Conservation (phyloP, 2,113 vertebrate genomes). For the Apteryx owenii region DNA sequence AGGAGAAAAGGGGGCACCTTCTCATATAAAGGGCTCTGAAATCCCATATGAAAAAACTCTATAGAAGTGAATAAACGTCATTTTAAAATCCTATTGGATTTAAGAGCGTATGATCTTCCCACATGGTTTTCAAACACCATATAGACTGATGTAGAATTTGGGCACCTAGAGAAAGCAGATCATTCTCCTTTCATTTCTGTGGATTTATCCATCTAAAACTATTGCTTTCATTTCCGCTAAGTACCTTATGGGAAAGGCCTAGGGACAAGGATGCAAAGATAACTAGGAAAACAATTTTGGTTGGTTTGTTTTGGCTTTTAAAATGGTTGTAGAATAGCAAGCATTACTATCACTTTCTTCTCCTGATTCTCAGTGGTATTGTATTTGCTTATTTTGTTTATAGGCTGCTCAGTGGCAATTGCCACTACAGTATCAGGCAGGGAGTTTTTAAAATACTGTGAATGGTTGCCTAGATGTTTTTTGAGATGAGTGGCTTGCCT, state of each 20-base stretch:
- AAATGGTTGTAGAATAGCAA: neutral
- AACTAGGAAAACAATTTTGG: neutral
- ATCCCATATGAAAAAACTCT: conserved; percentile 29
- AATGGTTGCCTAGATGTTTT: conserved; percentile 14
- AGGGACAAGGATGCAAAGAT: conserved; percentile 5
- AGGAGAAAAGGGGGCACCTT: conserved; percentile 31
- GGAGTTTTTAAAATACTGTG: conserved; percentile 1
- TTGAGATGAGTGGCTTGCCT: neutral
- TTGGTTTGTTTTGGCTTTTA: neutral
- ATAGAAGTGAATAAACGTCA: conserved; percentile 38
- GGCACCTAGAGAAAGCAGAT: conserved; percentile 31
- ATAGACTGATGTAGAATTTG: neutral
- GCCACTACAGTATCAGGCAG: neutral
- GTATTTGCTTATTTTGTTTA: conserved; percentile 7
- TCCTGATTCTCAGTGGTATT: neutral
- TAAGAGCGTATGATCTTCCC: conserved; percentile 39
- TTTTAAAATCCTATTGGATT: conserved; percentile 55
- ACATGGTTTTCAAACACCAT: conserved; percentile 17
- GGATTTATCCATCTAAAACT: conserved; percentile 30
- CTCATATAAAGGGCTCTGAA: conserved; percentile 36
- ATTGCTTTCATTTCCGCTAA: conserved; percentile 25
- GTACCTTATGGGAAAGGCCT: conserved; percentile 7
- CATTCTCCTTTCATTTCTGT: conserved; percentile 12
- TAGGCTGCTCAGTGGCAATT: neutral
- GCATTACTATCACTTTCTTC: neutral